Conservation (phyloP, 2,797 vertebrate genomes). For the Numenius phaeopus region DNA sequence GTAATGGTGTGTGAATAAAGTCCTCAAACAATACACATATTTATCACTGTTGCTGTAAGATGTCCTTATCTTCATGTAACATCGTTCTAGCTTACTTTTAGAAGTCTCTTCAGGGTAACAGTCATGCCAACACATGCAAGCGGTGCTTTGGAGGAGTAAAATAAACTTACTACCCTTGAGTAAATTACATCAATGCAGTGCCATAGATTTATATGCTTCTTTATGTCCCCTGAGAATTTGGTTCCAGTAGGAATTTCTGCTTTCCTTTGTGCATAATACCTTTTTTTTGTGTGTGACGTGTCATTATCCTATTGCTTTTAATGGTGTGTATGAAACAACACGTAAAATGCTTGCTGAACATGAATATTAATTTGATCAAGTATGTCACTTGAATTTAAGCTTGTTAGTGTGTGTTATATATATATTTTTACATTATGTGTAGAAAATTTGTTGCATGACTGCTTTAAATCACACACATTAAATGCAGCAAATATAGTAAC, state of each 20-base stretch:
- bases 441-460: background rate
- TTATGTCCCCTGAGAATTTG: background rate
- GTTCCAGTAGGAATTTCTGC: background rate
- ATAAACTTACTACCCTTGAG: background rate
- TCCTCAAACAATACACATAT: background rate
- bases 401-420: background rate
- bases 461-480: background rate
- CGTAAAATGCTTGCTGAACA: background rate
- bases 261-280: background rate
- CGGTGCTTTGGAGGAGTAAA: background rate
- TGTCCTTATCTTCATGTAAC: background rate
- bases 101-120: background rate
- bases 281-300: too few relatives aligned
- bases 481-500: background rate
- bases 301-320: background rate
- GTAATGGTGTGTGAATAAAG: conserved; percentile 16
- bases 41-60: background rate
- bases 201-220: background rate
- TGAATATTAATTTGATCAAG: background rate
- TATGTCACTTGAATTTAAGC: background rate
- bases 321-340: background rate
- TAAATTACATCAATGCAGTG: background rate
- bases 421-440: background rate
- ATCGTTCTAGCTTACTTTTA: background rate
- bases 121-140: background rate